Evolutionary conservation across 2,113 vertebrate genomes (phyloP).

Genomic region (Clarias magur): DNA sequence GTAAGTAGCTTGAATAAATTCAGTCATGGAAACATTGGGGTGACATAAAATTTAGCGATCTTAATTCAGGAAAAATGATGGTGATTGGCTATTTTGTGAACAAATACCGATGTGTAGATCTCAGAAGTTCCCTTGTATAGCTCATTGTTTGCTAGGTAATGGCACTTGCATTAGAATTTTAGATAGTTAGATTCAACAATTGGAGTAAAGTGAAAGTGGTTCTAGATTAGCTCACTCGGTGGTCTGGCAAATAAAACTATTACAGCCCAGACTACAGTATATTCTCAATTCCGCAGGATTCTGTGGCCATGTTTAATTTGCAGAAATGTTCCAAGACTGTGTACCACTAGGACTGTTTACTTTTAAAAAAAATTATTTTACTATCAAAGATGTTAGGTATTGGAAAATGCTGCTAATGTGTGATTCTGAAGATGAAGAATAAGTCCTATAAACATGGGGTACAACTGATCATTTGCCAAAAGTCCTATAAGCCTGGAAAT

Average conservation of each 20-base stretch:
- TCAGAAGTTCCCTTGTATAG: neutral
- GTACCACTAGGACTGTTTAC: neutral
- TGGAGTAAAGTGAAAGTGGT: neutral
- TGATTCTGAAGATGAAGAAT: neutral
- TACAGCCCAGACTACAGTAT: neutral
- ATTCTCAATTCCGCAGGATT: neutral
- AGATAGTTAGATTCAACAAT: neutral
- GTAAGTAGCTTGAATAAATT: neutral
- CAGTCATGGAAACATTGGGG: neutral
- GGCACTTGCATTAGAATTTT: neutral
- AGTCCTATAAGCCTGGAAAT: neutral
- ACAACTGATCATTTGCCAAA: neutral
- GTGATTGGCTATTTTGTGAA: neutral
- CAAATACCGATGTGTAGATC: neutral
- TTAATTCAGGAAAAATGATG: neutral
- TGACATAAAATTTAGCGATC: too few species aligned
- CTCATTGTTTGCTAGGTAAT: neutral
- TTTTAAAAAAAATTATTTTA: neutral
- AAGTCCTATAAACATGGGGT: neutral
- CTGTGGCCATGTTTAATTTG: neutral
- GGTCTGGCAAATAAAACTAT: neutral
- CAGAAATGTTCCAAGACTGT: neutral
- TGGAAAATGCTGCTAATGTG: neutral
- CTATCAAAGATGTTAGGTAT: neutral
- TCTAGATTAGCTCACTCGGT: neutral